phyloP scores from a whole-genome alignment of 2,888 invertebrate species.

The Trissoscelio sp. region DNA sequence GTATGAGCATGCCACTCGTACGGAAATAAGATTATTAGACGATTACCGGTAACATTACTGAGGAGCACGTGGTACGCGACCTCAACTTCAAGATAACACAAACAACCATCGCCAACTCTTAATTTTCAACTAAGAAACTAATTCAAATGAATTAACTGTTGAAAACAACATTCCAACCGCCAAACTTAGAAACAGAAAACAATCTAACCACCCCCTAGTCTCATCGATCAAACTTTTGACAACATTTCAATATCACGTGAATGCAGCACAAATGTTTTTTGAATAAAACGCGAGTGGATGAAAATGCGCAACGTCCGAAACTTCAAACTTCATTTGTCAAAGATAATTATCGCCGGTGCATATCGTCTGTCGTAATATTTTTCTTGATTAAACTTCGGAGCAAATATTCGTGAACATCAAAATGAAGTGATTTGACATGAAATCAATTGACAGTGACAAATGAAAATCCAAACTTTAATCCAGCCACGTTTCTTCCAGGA shows the following conservation, averaged over 20 bases:
- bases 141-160: no score
- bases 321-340: slow-evolving; percentile 48
- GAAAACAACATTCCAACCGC: no score
- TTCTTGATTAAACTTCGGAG: slow-evolving; percentile 38
- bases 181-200: no score
- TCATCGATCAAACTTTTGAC: slow-evolving; percentile 46
- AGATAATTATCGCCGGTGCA: slow-evolving; percentile 36
- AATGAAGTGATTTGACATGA: slow-evolving; percentile 30
- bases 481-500: background rate
- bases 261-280: slow-evolving; percentile 7
- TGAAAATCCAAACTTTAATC: slow-evolving; percentile 18
- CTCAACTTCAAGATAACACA: no score
- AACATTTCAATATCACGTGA: slow-evolving; percentile 18
- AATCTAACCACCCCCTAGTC: no score
- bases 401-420: slow-evolving; percentile 20
- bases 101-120: no score
- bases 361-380: slow-evolving; percentile 20
- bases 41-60: no score
- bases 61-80: no score
- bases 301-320: slow-evolving; percentile 26
- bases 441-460: slow-evolving; percentile 40
- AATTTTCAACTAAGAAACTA: no score
- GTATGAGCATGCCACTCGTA: no score
- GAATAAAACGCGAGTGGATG: slow-evolving; percentile 30
- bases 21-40: no score